A percentile compares a stretch with the other conserved stretches of the same genome.
Conservation (phyloP, 2,113 vertebrate genomes). For the Chaetops frenatus region DNA sequence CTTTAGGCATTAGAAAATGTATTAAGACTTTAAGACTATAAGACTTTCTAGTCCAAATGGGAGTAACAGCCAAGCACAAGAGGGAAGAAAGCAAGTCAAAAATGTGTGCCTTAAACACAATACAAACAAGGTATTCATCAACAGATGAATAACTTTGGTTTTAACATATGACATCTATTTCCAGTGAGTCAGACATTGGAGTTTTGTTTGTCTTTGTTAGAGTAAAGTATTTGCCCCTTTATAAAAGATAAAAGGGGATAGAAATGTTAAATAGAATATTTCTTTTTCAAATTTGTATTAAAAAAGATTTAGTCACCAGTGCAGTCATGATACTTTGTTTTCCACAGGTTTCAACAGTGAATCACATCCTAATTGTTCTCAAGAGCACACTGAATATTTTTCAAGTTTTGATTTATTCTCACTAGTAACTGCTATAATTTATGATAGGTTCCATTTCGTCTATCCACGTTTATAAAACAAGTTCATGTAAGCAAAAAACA, state of each 20-base stretch:
- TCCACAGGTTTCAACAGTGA: constrained; percentile 29
- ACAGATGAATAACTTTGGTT: not conserved
- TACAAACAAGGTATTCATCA: not conserved
- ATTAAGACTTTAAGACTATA: not conserved
- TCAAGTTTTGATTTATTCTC: constrained; percentile 52
- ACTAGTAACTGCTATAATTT: constrained; percentile 36
- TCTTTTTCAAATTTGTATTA: not conserved
- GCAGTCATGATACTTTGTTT: constrained; percentile 13
- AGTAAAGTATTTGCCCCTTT: not conserved
- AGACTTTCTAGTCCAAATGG: not conserved
- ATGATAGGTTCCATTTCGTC: constrained; percentile 18
- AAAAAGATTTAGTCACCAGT: not conserved
- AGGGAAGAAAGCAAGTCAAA: not conserved
- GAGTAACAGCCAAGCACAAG: not conserved
- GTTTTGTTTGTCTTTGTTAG: not conserved
- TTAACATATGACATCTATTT: not conserved
- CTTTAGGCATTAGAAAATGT: not conserved
- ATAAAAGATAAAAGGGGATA: not conserved
- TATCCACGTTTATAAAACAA: constrained; percentile 37
- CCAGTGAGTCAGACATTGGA: not conserved
- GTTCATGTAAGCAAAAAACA: not conserved
- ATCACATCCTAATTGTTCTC: constrained; percentile 46
- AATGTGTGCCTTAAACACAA: not conserved
- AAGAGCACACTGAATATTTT: constrained; percentile 36
- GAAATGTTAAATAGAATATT: not conserved